Evolutionary conservation across 1,140 invertebrate genomes (phyloP).

Genomic region (Euglossa dilemma): DNA sequence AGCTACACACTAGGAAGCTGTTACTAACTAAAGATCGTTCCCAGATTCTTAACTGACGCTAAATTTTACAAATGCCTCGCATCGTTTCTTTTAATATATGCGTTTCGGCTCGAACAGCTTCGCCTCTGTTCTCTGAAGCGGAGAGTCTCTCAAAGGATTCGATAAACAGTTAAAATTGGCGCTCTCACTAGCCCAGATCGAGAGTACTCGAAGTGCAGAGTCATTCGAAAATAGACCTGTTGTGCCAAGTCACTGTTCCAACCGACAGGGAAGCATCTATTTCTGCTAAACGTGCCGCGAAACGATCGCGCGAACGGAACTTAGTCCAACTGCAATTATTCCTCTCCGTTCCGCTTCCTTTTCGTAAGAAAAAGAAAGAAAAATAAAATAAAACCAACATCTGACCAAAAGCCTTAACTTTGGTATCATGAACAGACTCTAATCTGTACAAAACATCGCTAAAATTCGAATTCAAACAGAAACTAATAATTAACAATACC

Average conservation of each 20-base stretch:
- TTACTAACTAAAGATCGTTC: background rate
- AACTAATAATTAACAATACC: background rate
- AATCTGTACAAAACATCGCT: too few relatives aligned
- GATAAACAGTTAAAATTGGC: constrained; percentile 51
- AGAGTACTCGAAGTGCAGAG: constrained; percentile 58
- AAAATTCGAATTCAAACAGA: background rate
- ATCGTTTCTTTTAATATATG: background rate
- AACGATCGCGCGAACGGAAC: background rate
- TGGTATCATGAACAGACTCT: background rate
- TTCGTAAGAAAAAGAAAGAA: background rate
- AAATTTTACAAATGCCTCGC: too few relatives aligned
- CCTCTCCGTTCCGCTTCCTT: background rate
- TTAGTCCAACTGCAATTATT: background rate
- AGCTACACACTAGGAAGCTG: background rate
- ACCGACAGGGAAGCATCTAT: constrained; percentile 47
- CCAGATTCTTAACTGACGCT: background rate
- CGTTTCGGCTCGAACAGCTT: background rate
- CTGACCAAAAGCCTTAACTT: background rate
- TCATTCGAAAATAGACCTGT: constrained; percentile 68
- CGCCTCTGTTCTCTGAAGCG: background rate
- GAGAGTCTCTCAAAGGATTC: background rate
- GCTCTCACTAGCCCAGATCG: constrained; percentile 44
- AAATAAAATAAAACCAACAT: background rate
- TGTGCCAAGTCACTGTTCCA: constrained; percentile 66
- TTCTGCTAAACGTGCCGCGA: constrained; percentile 17